phyloP scores from a whole-genome alignment of 2,113 vertebrate species.

The Myotis davidii region DNA sequence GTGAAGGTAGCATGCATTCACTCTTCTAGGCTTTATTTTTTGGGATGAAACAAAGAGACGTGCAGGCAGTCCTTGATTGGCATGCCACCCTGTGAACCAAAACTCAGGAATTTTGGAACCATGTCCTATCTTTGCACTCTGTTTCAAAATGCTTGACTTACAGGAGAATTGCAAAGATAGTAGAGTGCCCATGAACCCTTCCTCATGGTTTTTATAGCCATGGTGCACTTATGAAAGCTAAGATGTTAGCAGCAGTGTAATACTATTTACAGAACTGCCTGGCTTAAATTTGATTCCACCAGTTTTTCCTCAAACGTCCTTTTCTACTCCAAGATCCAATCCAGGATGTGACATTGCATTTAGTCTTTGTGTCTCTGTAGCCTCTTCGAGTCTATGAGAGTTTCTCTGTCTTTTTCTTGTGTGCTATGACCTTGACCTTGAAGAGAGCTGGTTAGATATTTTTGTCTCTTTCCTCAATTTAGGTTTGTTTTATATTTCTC shows the following conservation, averaged over 20 bases:
- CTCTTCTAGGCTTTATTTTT: not conserved
- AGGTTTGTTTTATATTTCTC: not conserved
- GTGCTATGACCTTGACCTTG: not conserved
- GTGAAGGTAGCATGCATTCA: not conserved
- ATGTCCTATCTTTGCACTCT: not conserved
- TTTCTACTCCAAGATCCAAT: not conserved
- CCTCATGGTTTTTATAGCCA: not conserved
- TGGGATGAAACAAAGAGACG: not conserved
- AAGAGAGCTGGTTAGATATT: not conserved
- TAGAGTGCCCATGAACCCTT: not conserved
- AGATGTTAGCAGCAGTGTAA: not conserved
- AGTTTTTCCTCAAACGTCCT: rapidly evolving
- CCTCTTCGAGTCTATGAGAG: not conserved
- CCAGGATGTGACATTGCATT: rapidly evolving
- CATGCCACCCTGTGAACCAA: not conserved
- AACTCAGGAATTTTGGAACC: not conserved
- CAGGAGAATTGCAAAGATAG: not conserved
- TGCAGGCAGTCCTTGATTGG: not conserved
- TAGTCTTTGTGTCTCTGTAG: not conserved
- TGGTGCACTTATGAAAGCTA: not conserved
- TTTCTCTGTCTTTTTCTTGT: not conserved
- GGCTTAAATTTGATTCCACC: not conserved
- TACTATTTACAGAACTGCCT: not conserved
- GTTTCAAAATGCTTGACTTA: not conserved
- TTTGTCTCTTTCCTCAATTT: not conserved